Base-by-base conservation (phyloP, 1,140 invertebrate species). In the Drosophila fuyamai region DNA sequence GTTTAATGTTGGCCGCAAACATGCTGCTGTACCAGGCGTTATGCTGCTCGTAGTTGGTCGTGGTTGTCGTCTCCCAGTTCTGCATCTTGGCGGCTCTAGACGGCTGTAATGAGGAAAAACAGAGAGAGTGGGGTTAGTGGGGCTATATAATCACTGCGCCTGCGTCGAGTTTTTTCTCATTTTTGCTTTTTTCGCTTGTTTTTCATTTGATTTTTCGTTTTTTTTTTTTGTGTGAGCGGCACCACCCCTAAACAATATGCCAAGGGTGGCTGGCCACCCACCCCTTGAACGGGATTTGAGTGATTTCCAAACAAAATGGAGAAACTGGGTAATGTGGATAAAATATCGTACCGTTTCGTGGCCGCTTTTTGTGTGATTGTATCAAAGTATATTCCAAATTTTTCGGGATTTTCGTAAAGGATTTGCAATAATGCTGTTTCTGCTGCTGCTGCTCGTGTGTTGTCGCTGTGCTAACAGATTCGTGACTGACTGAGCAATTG, bases 11-110 rank as follows among this genome's bases (percentile, higher is more conserved):
- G 58, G 74, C 71, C 18, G 83, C 77, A 71, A 91, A 91, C 80
- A 92, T 91, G 72, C 71, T 90, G 72, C 79, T 92, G 50, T 92
- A 92, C 91, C 91, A 92, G 35, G 76, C 68, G 58, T 91, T 91
- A 58, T 91, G 84, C 59, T 92, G 90, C 73, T 92, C 90, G 35
- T 92, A 92, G 70, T 81, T 92, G 65, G 81, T 77, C 43, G 79
- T 74, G 36, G 88, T 70, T 46, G 83, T 80, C 18, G 88, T 74
- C 73, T 93, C 92, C 92, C 92, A 93, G 75, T 92, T 92, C 58
- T 92, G 90, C 89, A 93, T 92, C 46, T 81, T 92, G 72, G 48
- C 14, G 41, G 48, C 51, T 46, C 23, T 32, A 58, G 65, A 74
- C 72, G 70, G 72, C 82, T 84, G 60, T 23, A 79, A 66, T 41